Conservation (phyloP, 1,140 invertebrate species). For the Aphidius ervi region DNA sequence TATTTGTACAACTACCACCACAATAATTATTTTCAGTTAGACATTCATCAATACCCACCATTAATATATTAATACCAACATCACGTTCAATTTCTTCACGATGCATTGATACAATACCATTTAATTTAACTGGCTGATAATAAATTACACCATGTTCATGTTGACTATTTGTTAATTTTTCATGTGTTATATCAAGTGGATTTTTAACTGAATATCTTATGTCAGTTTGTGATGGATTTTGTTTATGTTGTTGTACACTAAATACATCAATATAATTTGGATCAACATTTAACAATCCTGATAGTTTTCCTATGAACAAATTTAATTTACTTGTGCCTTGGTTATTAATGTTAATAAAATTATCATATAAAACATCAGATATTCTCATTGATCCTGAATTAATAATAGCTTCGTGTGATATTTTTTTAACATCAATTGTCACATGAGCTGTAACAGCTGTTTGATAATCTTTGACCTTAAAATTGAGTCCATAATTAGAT, state of each 20-base stretch:
- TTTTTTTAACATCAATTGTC: conserved; percentile 86
- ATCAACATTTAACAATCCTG: conserved; percentile 77
- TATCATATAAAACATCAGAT: conserved; percentile 91
- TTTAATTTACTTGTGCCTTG: conserved; percentile 83
- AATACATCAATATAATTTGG: conserved; percentile 90
- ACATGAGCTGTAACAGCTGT: conserved; percentile 89
- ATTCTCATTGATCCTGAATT: conserved; percentile 93
- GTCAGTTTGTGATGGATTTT: conserved; percentile 86
- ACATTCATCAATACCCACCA: conserved; percentile 98
- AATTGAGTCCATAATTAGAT: conserved; percentile 82
- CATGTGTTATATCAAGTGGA: no score
- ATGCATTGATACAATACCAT: conserved; percentile 91
- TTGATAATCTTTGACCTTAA: conserved; percentile 89
- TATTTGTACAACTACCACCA: conserved; percentile 93
- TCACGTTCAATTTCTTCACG: conserved; percentile 89
- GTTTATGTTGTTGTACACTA: conserved; percentile 82
- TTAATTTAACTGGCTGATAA: conserved; percentile 88
- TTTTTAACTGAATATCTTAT: conserved; percentile 78
- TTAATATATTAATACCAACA: conserved; percentile 92
- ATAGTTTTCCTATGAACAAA: conserved; percentile 81
- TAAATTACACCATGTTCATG: conserved; percentile 83
- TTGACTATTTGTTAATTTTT: no score
- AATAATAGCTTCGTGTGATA: conserved; percentile 90
- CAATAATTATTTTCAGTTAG: conserved; percentile 92
- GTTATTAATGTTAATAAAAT: conserved; percentile 84